These are phyloP conservation scores for Idaea dimidiata DNA, from an alignment of 2,888 invertebrate genomes.

Conservation along the genomic window DNA sequence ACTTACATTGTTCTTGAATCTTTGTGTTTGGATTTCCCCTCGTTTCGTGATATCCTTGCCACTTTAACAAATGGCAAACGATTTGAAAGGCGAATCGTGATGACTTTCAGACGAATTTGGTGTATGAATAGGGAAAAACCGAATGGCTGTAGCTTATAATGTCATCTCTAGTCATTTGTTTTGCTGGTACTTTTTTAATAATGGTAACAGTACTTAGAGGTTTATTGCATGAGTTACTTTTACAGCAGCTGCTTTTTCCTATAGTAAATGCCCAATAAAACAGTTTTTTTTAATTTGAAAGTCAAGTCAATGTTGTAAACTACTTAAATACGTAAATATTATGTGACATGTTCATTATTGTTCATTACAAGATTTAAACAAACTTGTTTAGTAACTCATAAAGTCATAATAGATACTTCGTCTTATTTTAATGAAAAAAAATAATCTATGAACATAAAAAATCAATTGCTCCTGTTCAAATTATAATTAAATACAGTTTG, in stretches of 20 bases:
- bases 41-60: slow-evolving; percentile 69
- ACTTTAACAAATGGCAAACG: slow-evolving; percentile 64
- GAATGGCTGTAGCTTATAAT: slow-evolving; percentile 22
- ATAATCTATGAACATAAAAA: too few relatives aligned
- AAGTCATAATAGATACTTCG: too few relatives aligned
- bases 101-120: slow-evolving; percentile 56
- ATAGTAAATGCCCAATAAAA: too few relatives aligned
- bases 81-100: slow-evolving; percentile 77
- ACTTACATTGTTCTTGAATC: slow-evolving; percentile 41
- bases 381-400: too few relatives aligned
- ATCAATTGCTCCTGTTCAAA: too few relatives aligned
- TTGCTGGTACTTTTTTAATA: not conserved
- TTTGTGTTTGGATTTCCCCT: slow-evolving; percentile 70
- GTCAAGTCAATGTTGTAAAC: too few relatives aligned
- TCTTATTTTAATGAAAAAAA: too few relatives aligned
- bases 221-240: not conserved
- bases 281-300: too few relatives aligned
- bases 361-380: too few relatives aligned
- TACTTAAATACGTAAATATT: too few relatives aligned
- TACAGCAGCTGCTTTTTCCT: not conserved
- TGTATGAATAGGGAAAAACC: slow-evolving; percentile 61
- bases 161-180: slow-evolving; percentile 1
- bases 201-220: not conserved
- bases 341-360: too few relatives aligned
- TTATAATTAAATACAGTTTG: too few relatives aligned